phyloP scores from a whole-genome alignment of 2,888 invertebrate genomes.

The Orchesellides sinensis region DNA sequence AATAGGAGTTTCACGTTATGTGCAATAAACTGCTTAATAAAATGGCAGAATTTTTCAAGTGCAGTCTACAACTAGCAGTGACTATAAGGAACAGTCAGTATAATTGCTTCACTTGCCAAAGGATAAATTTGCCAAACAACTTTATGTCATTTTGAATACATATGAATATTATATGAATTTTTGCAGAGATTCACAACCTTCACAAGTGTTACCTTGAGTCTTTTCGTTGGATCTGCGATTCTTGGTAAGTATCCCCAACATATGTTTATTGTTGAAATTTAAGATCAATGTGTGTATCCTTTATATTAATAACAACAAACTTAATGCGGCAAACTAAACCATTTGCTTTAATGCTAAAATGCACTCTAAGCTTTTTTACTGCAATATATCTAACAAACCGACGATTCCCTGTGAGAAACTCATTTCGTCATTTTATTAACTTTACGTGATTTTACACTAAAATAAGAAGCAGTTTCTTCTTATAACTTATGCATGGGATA shows the following conservation, averaged over 20 bases:
- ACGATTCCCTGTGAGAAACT: not conserved
- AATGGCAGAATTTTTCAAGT: conserved; percentile 18
- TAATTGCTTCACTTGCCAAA: conserved; percentile 22
- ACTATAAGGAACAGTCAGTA: not conserved
- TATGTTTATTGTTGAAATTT: conserved; percentile 24
- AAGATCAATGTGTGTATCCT: not conserved
- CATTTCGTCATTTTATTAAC: not conserved
- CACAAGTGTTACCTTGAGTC: conserved; percentile 92
- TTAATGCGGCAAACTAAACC: no score
- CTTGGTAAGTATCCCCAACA: conserved; percentile 84
- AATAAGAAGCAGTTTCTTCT: conserved; percentile 12
- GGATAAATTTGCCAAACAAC: conserved; percentile 38
- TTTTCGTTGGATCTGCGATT: conserved; percentile 95
- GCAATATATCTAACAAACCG: not conserved
- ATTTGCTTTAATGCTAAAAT: not conserved
- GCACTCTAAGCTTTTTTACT: not conserved
- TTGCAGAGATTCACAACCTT: conserved; percentile 94
- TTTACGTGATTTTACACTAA: conserved; percentile 46
- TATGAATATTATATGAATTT: conserved; percentile 70
- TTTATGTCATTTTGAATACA: conserved; percentile 61
- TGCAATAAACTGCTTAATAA: conserved; percentile 15
- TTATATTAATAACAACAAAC: not conserved
- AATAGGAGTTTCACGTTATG: not conserved
- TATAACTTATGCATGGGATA: not conserved
- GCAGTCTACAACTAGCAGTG: not conserved